Evolutionary conservation across 2,113 vertebrate species (phyloP), one percentile per base, ranked within the genome.

Genomic region (Antechinus flavipes): DNA sequence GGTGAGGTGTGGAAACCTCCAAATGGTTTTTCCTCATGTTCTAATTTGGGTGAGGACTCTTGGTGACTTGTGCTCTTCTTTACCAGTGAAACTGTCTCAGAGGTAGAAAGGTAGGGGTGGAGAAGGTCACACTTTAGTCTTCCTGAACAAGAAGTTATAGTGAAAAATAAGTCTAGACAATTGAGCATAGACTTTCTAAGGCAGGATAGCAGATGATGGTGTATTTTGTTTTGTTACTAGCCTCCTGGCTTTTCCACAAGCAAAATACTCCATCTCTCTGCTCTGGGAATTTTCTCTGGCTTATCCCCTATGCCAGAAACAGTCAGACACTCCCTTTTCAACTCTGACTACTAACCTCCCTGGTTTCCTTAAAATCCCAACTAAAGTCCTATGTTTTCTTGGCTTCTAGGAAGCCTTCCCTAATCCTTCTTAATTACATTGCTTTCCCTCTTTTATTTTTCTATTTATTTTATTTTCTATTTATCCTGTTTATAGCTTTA

Each of bases 11-110:
- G 50, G 30, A 91, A 94, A 68, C 25, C 25, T 92, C 14, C 12
- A 91, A 49, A 53, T 47, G 54, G 89, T 11, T 6, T 30, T 92
- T 89, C 91, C 9, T 58, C 16, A 26, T 94, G 76, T 84, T 55
- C 90, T 55, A 42, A 93, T 54, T 52, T 0, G 52, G 89, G 42
- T 23, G 42, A 50, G n/a, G 68, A 22, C n/a, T 91, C n/a, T 35
- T 91, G 91, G 50, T 93, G 91, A 76, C 27, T 90, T 94, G 93
- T 90, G 93, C 89, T 95, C 16, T 1, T 49, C 53, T 90, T 95
- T 49, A 8, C 89, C 4, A 10, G 94, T 42, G 23, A 53, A 93
- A 54, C 91, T 76, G n/a, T 92, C 46, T 46, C 52, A 76, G 22
- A 92, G 54, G 68, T 91, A 52, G n/a, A 14, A 94, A 84, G 95